A percentile compares a stretch with the other conserved stretches of the same genome.
These are phyloP conservation scores for Amblyraja radiata DNA, from an alignment of 2,797 vertebrate species.

Conservation along the genomic window DNA sequence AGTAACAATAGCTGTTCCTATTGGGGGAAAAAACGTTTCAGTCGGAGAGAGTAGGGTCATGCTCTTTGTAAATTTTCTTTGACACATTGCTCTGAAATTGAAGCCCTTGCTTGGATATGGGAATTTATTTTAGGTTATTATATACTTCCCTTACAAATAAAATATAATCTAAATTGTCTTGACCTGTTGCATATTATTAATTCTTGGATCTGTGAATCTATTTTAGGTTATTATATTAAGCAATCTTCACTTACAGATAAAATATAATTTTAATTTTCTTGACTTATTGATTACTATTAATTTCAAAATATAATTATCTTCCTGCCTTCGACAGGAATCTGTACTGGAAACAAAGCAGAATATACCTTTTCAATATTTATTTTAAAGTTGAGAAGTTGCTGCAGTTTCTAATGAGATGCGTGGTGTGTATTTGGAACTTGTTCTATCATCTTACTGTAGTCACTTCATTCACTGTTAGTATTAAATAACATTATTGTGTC, in stretches of 20 bases:
- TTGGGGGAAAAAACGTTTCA: background rate
- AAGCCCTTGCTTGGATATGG: background rate
- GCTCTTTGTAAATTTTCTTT: background rate
- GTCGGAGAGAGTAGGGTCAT: background rate
- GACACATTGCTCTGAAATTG: background rate
- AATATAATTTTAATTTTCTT: background rate
- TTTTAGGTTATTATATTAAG: background rate
- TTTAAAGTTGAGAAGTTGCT: background rate
- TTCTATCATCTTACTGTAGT: background rate
- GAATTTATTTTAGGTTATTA: background rate
- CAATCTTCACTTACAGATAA: background rate
- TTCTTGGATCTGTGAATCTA: background rate
- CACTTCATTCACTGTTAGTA: background rate
- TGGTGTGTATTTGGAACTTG: background rate
- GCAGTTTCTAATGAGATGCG: background rate
- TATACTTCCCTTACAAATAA: background rate
- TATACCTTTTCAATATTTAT: background rate
- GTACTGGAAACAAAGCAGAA: background rate
- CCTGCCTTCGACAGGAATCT: background rate
- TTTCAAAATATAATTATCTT: background rate
- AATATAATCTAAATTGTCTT: background rate
- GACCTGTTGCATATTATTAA: background rate
- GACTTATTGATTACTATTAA: background rate
- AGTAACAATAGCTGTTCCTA: conserved; percentile 1
- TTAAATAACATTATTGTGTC: background rate